phyloP scores from a whole-genome alignment of 2,797 vertebrate genomes.

The Tiaroga cobitis region DNA sequence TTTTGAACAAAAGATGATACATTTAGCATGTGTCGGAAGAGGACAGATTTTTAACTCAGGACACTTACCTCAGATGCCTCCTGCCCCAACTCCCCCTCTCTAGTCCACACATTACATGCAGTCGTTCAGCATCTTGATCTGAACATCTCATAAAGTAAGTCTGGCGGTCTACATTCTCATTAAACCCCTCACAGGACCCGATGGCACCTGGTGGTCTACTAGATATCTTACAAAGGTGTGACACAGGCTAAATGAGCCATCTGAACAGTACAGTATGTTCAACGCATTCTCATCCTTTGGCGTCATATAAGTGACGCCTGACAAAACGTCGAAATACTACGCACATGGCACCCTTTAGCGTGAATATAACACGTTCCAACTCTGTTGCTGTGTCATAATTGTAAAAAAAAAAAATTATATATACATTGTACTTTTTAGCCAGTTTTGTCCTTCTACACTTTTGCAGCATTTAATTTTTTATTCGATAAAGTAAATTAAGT shows the following conservation, averaged over 20 bases:
- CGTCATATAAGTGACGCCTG: too few species aligned
- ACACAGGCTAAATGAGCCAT: background rate
- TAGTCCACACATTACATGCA: background rate
- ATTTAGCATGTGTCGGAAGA: background rate
- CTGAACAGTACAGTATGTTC: background rate
- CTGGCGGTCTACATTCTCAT: conserved; percentile 20
- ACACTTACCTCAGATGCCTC: background rate
- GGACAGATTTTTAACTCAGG: conserved; percentile 26
- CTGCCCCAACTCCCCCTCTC: background rate
- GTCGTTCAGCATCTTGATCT: background rate
- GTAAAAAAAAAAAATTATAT: background rate
- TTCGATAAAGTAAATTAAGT: background rate
- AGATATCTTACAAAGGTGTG: background rate
- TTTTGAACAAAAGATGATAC: background rate
- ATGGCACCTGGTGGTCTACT: conserved; percentile 22
- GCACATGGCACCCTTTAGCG: too few species aligned
- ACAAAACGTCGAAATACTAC: too few species aligned
- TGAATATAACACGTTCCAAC: too few species aligned
- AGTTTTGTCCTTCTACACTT: background rate
- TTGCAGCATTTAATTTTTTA: background rate
- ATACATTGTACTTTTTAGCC: background rate
- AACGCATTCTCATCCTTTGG: too few species aligned
- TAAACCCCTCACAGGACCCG: conserved; percentile 48
- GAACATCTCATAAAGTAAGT: conserved; percentile 54
- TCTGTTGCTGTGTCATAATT: background rate